Evolutionary conservation across 2,888 invertebrate species (phyloP).

Genomic region (Drosophila barbarae): DNA sequence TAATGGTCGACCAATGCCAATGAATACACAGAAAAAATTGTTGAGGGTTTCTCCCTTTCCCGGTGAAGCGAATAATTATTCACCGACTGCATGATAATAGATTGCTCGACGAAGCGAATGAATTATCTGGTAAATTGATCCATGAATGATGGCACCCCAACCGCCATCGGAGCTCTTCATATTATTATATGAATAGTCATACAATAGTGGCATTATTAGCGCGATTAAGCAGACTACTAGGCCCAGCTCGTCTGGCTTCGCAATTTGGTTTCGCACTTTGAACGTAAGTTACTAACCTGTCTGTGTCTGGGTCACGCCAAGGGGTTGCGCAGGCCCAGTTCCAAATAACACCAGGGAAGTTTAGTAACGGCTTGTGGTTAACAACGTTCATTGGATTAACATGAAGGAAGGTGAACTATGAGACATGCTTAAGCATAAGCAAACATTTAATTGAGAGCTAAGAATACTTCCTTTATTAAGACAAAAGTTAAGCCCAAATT

Average conservation of each 20-base stretch:
- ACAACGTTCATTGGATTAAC: neutral
- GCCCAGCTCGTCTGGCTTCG: neutral
- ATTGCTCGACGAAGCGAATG: constrained; percentile 29
- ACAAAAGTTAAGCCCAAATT: neutral
- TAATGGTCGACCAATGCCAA: constrained; percentile 16
- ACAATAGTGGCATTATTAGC: constrained; percentile 26
- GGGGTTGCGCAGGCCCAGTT: constrained; percentile 5
- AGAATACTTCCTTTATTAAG: neutral
- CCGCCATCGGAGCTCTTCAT: constrained; percentile 4
- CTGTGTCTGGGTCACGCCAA: constrained; percentile 3
- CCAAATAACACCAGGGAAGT: neutral
- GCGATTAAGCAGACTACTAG: constrained; percentile 17
- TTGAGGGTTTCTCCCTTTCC: neutral
- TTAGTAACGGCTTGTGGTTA: neutral
- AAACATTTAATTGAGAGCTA: neutral
- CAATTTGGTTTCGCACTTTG: constrained; percentile 19
- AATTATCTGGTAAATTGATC: constrained; percentile 35
- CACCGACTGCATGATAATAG: constrained; percentile 11
- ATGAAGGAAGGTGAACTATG: too few species aligned
- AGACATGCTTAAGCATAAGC: neutral
- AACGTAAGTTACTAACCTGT: constrained; percentile 13
- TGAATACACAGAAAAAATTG: neutral
- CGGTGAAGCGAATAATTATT: constrained; percentile 30
- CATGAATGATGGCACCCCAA: constrained; percentile 30
- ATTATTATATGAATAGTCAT: constrained; percentile 24